Evolutionary conservation across 2,888 invertebrate species (phyloP).

Genomic region (Drosophila bunnanda): DNA sequence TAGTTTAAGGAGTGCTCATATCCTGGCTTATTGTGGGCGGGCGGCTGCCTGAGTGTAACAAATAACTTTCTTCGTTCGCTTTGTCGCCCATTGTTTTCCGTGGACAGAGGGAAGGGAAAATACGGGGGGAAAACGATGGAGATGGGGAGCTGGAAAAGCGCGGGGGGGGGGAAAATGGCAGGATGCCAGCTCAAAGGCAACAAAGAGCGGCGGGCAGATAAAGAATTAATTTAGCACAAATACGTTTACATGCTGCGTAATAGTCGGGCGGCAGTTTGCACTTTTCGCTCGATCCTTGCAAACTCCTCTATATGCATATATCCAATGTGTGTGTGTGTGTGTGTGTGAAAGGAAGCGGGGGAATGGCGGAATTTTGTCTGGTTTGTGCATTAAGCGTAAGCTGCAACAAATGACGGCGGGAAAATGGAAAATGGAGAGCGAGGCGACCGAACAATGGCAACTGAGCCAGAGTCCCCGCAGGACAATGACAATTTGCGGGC

Average conservation of each 20-base stretch:
- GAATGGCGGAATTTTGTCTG: conserved; percentile 38
- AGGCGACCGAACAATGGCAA: conserved; percentile 38
- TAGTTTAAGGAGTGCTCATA: neutral
- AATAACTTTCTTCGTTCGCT: conserved; percentile 60
- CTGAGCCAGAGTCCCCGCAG: conserved; percentile 43
- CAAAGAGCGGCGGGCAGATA: conserved; percentile 41
- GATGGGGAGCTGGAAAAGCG: neutral
- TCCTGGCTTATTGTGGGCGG: neutral
- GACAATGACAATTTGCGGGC: conserved; percentile 50
- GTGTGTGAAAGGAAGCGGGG: neutral
- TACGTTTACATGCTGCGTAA: conserved; percentile 52
- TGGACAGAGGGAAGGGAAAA: neutral
- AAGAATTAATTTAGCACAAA: conserved; percentile 52
- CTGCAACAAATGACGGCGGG: conserved; percentile 65
- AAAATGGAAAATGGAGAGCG: conserved; percentile 2
- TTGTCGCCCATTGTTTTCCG: conserved; percentile 62
- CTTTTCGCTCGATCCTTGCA: conserved; percentile 33
- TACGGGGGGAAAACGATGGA: neutral
- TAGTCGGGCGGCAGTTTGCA: conserved; percentile 44
- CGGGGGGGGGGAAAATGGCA: conserved; percentile 7
- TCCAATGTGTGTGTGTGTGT: neutral
- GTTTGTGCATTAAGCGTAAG: conserved; percentile 63
- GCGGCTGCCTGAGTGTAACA: conserved; percentile 41
- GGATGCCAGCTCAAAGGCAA: conserved; percentile 41
- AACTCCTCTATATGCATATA: conserved; percentile 30